Conservation (phyloP, 2,113 vertebrate species). For the Cyrtonyx montezumae region DNA sequence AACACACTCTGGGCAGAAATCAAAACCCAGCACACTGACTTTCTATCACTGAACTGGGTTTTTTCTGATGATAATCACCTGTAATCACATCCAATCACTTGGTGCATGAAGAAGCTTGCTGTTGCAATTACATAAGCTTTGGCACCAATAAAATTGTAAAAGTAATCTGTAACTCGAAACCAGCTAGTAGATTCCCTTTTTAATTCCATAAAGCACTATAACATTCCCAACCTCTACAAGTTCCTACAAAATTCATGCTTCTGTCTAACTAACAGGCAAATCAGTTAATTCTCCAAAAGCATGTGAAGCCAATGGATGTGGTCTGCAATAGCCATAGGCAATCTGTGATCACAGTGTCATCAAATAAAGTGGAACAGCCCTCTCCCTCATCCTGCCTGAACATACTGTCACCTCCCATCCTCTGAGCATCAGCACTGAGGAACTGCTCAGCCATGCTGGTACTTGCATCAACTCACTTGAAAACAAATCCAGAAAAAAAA, state of each 20-base stretch:
- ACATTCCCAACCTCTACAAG: not conserved
- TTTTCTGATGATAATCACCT: not conserved
- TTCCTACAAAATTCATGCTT: fast-evolving
- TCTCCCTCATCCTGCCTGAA: not conserved
- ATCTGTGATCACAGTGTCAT: not conserved
- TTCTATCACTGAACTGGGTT: not conserved
- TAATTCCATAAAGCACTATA: not conserved
- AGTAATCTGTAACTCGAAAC: not conserved
- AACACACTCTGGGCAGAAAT: not conserved
- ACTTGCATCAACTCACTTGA: not conserved
- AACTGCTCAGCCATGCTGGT: not conserved
- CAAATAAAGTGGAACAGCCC: not conserved
- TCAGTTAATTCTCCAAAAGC: not conserved
- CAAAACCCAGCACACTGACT: not conserved
- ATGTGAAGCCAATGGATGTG: not conserved
- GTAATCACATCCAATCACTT: not conserved
- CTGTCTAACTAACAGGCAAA: not conserved
- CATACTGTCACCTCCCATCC: not conserved
- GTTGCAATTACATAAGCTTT: not conserved
- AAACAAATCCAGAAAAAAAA: not conserved
- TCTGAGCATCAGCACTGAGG: not conserved
- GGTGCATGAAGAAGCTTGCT: not conserved
- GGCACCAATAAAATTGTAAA: not conserved
- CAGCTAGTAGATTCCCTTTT: not conserved
- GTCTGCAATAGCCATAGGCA: not conserved